Evolutionary conservation across 1,140 invertebrate species (phyloP).

Genomic region (Drosophila azteca): DNA sequence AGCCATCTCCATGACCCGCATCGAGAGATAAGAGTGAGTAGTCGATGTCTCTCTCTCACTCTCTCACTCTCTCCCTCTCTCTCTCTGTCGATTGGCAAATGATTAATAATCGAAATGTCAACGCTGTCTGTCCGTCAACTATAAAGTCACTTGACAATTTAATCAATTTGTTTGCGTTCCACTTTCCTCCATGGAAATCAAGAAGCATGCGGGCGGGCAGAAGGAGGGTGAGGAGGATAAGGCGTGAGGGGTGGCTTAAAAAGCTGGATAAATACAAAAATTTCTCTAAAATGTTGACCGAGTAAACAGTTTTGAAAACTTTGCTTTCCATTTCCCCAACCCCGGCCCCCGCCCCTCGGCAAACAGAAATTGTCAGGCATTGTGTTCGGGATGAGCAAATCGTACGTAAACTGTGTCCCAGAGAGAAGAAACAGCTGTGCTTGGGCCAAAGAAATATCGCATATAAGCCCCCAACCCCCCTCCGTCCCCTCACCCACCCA

Average conservation of each 20-base stretch:
- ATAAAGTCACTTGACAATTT: slow-evolving; percentile 80
- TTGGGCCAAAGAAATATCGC: slow-evolving; percentile 18
- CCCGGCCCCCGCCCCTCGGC: too few species aligned
- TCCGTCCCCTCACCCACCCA: background rate
- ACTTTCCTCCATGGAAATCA: slow-evolving; percentile 35
- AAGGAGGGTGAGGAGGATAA: too few species aligned
- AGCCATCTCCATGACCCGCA: slow-evolving; percentile 57
- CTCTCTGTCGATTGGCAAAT: slow-evolving; percentile 40
- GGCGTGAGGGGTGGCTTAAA: slow-evolving; percentile 9
- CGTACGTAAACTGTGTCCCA: slow-evolving; percentile 22
- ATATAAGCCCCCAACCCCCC: slow-evolving; percentile 27
- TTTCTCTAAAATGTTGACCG: slow-evolving; percentile 56
- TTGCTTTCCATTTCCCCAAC: slow-evolving; percentile 36
- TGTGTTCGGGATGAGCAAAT: slow-evolving; percentile 55
- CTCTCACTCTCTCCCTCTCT: slow-evolving; percentile 1
- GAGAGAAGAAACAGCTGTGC: slow-evolving; percentile 60
- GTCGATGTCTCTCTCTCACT: slow-evolving; percentile 4
- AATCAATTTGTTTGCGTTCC: slow-evolving; percentile 68
- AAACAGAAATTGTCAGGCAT: slow-evolving; percentile 43
- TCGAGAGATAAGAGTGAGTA: slow-evolving; percentile 23
- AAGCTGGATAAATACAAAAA: slow-evolving; percentile 50
- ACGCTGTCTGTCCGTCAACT: slow-evolving; percentile 63
- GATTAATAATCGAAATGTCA: slow-evolving; percentile 82
- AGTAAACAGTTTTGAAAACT: slow-evolving; percentile 67
- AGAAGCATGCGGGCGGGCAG: slow-evolving; percentile 22